Evolutionary conservation across 1,140 invertebrate species (phyloP), one percentile per base, ranked within the genome.

Genomic region (Drosophila arawakana): DNA sequence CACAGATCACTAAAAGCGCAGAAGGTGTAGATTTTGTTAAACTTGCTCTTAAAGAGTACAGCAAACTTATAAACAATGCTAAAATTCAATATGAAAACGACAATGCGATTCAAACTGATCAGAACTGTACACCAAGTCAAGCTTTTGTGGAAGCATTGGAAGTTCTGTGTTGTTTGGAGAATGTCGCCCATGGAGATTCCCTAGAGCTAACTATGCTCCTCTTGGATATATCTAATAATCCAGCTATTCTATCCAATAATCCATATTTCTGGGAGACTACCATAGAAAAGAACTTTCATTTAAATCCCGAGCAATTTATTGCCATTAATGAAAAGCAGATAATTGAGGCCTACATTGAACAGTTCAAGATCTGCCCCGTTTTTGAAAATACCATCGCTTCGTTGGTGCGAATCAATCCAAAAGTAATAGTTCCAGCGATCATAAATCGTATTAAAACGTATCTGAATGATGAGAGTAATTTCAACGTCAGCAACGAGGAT

Each of bases 401-500:
- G 4, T 92, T 98, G 9, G 93, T 95, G 1, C 92, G 93, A 0
- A 90, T 96, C 11, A 95, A 95, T 89, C 94, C 96, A 0, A 94
- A 95, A 37, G 91, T 93, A n/a, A 93, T 97, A 50, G 91, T 97
- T 11, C 94, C 95, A 4, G 77, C 86, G 52, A 92, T 93, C 1
- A 93, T 93, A 39, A 93, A 95, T 4, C 93, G 93, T 15, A 88
- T 93, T 5, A 88, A 88, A 46, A 61, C 15, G 0, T 93, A 95
- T 72, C 93, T 98, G 2, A 93, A 93, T 46, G 94, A 97, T 85
- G 91, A 95, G 0, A 95, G 94, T 55, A 94, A 98, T 67, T 93
- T 95, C n/a, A 93, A 94, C 71, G 94, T 99, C 10, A 96, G 96
- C 0, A 94, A 96, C 74, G 96, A 97, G 71, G 97, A 99, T 84